Conservation (phyloP, 2,113 vertebrate species). For the Capreolus pygargus region DNA sequence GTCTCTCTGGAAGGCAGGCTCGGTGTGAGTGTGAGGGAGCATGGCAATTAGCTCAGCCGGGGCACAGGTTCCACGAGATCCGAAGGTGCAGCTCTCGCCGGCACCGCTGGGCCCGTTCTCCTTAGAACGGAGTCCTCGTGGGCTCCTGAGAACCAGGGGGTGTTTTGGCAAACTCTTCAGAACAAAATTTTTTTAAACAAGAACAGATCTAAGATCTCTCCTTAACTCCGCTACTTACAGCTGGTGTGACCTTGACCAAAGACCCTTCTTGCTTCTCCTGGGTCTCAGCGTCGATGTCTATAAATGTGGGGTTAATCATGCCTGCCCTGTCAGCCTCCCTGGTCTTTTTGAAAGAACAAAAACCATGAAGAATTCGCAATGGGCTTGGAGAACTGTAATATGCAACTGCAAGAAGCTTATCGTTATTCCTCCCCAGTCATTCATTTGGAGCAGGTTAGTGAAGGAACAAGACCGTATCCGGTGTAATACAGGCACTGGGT, state of each 20-base stretch:
- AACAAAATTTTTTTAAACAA: neutral
- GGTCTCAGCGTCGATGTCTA: neutral
- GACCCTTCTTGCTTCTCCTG: neutral
- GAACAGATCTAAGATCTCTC: neutral
- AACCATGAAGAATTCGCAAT: neutral
- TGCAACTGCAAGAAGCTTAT: neutral
- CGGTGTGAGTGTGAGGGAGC: neutral
- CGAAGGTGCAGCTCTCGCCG: accelerated
- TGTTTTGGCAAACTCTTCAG: neutral
- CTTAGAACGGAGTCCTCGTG: accelerated
- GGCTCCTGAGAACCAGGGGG: neutral
- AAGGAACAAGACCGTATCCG: accelerated
- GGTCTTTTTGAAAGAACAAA: neutral
- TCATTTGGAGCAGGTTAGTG: neutral
- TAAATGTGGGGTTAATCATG: neutral
- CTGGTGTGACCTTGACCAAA: neutral
- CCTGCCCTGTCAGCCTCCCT: neutral
- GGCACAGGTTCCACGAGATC: neutral
- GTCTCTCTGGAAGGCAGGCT: constrained; percentile 54
- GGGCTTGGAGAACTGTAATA: neutral
- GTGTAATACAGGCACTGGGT: neutral
- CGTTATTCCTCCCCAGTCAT: neutral
- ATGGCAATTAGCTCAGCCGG: neutral
- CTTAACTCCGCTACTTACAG: neutral
- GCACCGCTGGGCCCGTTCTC: neutral